phyloP scores from a whole-genome alignment of 2,888 invertebrate genomes.

The Ceramica pisi region DNA sequence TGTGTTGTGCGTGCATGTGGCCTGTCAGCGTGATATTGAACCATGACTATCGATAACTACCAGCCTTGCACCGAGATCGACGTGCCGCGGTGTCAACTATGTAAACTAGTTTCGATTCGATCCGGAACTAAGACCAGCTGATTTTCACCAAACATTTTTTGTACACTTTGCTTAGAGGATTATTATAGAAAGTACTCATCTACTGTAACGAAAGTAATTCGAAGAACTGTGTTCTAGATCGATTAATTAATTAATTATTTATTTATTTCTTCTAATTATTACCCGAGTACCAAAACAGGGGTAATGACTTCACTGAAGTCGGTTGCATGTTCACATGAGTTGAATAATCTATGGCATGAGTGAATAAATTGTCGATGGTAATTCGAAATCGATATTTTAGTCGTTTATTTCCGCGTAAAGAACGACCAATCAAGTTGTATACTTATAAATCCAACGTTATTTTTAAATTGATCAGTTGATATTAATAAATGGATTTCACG shows the following conservation, averaged over 20 bases:
- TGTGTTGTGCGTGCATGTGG: conserved; percentile 31
- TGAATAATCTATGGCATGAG: conserved; percentile 45
- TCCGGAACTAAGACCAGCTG: conserved; percentile 68
- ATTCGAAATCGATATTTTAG: conserved; percentile 46
- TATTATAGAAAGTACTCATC: conserved; percentile 78
- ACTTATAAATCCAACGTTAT: neutral
- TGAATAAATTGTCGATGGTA: conserved; percentile 29
- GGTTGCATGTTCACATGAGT: conserved; percentile 38
- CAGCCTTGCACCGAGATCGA: conserved; percentile 45
- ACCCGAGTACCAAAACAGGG: conserved; percentile 17
- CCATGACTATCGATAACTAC: conserved; percentile 55
- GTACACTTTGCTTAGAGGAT: conserved; percentile 68
- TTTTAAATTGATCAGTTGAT: neutral
- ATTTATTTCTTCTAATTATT: conserved; percentile 38
- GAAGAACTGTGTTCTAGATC: conserved; percentile 53
- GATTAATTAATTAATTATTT: conserved; percentile 32
- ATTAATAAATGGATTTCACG: neutral
- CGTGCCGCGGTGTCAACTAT: conserved; percentile 66
- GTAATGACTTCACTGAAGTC: conserved; percentile 39
- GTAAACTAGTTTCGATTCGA: conserved; percentile 71
- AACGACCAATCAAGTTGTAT: neutral
- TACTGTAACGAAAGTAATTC: conserved; percentile 76
- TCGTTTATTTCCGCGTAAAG: conserved; percentile 20
- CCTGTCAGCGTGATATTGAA: conserved; percentile 38
- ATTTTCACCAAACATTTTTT: conserved; percentile 78